These are phyloP conservation scores for Dissostichus mawsoni DNA, from an alignment of 2,113 vertebrate species.

Conservation along the genomic window DNA sequence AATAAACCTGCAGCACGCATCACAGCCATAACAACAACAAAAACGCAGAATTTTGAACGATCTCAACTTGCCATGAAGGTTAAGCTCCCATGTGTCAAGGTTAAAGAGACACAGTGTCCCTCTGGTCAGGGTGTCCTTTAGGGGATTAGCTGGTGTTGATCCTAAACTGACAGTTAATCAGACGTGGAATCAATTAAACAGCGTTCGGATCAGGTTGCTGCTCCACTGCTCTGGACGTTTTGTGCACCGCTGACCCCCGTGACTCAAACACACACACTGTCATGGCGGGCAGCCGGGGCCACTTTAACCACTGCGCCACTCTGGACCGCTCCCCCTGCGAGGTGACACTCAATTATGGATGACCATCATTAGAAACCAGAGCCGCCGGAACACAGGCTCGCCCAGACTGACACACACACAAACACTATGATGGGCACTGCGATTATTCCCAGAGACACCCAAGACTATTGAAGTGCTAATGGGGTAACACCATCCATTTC, in stretches of 20 bases:
- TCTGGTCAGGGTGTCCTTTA: constrained; percentile 43
- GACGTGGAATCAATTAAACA: constrained; percentile 78
- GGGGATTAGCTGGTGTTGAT: constrained; percentile 74
- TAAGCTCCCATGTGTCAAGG: constrained; percentile 4
- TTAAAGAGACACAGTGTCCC: constrained; percentile 30
- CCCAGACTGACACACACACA: constrained; percentile 58
- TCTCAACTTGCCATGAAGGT: neutral
- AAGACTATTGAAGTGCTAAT: constrained; percentile 78
- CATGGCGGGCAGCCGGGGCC: constrained; percentile 31
- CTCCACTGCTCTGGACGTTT: constrained; percentile 69
- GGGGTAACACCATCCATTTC: constrained; percentile 70
- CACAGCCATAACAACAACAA: too few relatives aligned
- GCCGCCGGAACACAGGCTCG: constrained; percentile 61
- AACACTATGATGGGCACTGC: constrained; percentile 43
- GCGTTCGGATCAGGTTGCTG: constrained; percentile 61
- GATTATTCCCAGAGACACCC: constrained; percentile 73
- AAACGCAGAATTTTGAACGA: too few relatives aligned
- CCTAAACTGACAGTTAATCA: constrained; percentile 75
- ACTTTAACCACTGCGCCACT: constrained; percentile 51
- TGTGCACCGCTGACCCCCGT: constrained; percentile 73
- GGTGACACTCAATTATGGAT: constrained; percentile 80
- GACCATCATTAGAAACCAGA: constrained; percentile 85
- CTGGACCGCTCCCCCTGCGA: constrained; percentile 63
- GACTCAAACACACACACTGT: constrained; percentile 35
- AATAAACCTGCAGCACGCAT: too few relatives aligned